A percentile compares a stretch with the other conserved stretches of the same genome.
These are phyloP conservation scores for Drosophila pseudotakahashii DNA, from an alignment of 2,888 invertebrate species.

Conservation along the genomic window DNA sequence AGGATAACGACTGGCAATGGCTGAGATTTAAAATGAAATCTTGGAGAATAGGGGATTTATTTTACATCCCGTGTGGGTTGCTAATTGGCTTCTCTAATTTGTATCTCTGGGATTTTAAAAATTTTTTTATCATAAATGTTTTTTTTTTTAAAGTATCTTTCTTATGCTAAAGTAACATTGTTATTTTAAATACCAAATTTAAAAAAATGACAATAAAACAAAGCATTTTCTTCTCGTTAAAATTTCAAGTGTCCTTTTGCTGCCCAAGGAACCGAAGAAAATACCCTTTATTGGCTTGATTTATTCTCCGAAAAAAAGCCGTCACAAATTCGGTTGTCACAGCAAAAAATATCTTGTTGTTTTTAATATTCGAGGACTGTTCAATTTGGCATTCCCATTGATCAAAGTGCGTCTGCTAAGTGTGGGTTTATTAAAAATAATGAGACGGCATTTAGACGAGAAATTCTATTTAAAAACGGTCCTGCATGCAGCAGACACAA, in stretches of 20 bases:
- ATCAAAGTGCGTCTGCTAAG: slow-evolving; percentile 40
- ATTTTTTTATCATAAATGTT: no score
- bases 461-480: slow-evolving; percentile 5
- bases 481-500: background rate
- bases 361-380: slow-evolving; percentile 15
- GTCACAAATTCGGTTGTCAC: slow-evolving; percentile 13
- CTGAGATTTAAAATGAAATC: slow-evolving; percentile 7
- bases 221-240: background rate
- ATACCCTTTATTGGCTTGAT: slow-evolving; percentile 34
- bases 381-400: slow-evolving; percentile 39
- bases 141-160: no score
- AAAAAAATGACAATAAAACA: background rate
- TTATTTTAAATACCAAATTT: background rate
- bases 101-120: no score
- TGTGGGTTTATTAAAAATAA: slow-evolving; percentile 48
- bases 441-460: slow-evolving; percentile 34
- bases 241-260: background rate
- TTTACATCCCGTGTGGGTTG: background rate
- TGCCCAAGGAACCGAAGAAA: slow-evolving; percentile 2
- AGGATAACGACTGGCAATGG: slow-evolving; percentile 8
- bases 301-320: slow-evolving; percentile 26
- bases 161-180: no score
- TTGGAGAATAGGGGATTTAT: background rate
- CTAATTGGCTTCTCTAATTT: slow-evolving; percentile 4
- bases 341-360: slow-evolving; percentile 29